Evolutionary conservation across 1,140 invertebrate species (phyloP), one percentile per base, ranked within the genome.

Genomic region (Achroia grisella): DNA sequence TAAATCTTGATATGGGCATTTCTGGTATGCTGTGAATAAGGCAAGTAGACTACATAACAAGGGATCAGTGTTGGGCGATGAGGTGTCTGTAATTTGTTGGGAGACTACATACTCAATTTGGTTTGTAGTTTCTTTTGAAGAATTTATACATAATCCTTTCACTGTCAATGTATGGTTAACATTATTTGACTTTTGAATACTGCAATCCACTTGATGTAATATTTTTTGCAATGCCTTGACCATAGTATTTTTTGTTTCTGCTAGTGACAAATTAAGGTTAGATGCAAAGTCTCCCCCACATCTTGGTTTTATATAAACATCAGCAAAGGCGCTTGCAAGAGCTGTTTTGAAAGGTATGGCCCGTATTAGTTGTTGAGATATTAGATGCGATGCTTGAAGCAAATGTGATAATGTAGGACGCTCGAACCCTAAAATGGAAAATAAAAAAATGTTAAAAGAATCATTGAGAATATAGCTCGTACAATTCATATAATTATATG

Each of bases 231-330:
- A 59, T 6, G 61, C 62, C 52, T 71, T 79, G 9, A 86, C 48
- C 86, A 87, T 87, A 27, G 50, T 43, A 44, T 80, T 86, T 53
- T 87, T 87, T 56, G 71, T 78, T 71, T 86, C 81, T 5, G 84
- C 76, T 14, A 86, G 47, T 9, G 78, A 68, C 15, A 60, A 55
- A 45, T 74, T 75, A 5, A 75, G 44, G 34, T 62, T 74, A 3
- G 70, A 71, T n/a, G 73, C 58, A 52, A 89, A 89, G 49, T 89
- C 88, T 14, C 71, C 64, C 3, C 87, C 72, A 30, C 85, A 86
- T 57, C 89, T 86, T 0, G 89, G 87, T 67, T 90, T 92, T 11
- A 92, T 86, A 62, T 94, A 95, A 14, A 93, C 89, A 62, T 94
- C 92, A 0, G 86, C 70, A 54, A 91, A 91, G 31, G 89, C 87